Base-by-base conservation (phyloP, 2,888 invertebrate genomes). In the Caenorhabditis virilis region DNA sequence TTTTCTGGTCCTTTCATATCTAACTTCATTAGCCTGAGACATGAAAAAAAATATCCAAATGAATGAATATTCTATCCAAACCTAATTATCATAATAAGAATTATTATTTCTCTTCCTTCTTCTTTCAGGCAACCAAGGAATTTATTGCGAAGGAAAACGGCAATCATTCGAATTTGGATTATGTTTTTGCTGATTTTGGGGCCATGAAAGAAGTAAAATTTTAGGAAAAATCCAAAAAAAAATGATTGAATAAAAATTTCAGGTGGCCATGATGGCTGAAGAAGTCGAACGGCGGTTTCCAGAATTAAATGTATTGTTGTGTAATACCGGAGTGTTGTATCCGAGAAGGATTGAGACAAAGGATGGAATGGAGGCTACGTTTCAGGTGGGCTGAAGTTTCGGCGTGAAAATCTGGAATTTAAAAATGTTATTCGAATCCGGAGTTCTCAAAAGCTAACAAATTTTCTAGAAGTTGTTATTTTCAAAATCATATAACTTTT, bases 241-340 rank as follows among this genome's bases (percentile, higher is more conserved):
- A 9, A 9, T 30, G 6, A 6, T 11, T 15, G 7, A 38, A 11
- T 11, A 16, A 18, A 11, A 6, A 38, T 68, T 71, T 39, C 41
- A 80, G 80, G 78, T 80, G 15, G 56, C 61, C 23, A 57, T 67
- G 45, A 74, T 80, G 72, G 76, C 77, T 16, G 75, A 79, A 33
- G 79, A 79, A 46, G 61, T 82, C 36, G 68, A 72, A 22, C 54
- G 63, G 33, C 67, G 78, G 33, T 82, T 78, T 58, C 78, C 81
- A 7, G 50, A 66, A 9, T 52, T 82, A 41, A 82, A 82, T 60
- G 69, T 76, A 18, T 41, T 82, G 30, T 55, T 82, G 30, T 74
- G 78, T 63, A 80, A 81, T 60, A 81, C 82, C 7, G 76, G 77
- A 22, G 74, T 80, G 22, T 66, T 82, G 51, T 69, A 69, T 47